phyloP scores from a whole-genome alignment of 2,888 invertebrate species.

The Aphidoletes aphidimyza region DNA sequence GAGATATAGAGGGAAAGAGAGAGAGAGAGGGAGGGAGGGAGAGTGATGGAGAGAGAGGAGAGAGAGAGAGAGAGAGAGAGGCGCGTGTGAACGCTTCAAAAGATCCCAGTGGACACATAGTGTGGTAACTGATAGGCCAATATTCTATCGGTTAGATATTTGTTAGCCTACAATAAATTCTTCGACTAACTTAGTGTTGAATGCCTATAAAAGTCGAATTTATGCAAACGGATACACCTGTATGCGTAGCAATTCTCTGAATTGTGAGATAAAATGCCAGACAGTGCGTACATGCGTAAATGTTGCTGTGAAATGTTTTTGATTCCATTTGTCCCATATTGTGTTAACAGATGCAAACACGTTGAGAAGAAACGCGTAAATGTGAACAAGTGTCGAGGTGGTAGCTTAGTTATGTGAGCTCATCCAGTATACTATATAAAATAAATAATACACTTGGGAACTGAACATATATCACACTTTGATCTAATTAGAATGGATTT shows the following conservation, averaged over 20 bases:
- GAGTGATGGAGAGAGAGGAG: neutral
- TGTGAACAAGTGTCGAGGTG: no score
- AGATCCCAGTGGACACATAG: neutral
- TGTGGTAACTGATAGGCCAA: neutral
- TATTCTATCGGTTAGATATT: neutral
- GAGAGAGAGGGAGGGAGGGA: no score
- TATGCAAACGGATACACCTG: conserved; percentile 13
- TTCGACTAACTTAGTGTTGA: neutral
- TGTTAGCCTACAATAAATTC: neutral
- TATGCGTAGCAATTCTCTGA: no score
- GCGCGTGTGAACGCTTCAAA: no score
- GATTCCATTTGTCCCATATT: no score
- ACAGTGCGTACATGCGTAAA: no score
- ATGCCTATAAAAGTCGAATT: neutral
- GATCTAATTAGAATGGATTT: conserved; percentile 35
- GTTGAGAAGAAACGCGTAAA: no score
- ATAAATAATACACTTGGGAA: conserved; percentile 2
- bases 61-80: neutral
- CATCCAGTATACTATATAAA: neutral
- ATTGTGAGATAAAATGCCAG: no score
- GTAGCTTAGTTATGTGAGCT: no score
- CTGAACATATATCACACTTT: neutral
- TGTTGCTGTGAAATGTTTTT: no score
- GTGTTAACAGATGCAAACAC: no score
- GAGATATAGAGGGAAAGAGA: no score